Evolutionary conservation across 2,113 vertebrate species (phyloP), one percentile per base, ranked within the genome.

Genomic region (Tyrannus savana): DNA sequence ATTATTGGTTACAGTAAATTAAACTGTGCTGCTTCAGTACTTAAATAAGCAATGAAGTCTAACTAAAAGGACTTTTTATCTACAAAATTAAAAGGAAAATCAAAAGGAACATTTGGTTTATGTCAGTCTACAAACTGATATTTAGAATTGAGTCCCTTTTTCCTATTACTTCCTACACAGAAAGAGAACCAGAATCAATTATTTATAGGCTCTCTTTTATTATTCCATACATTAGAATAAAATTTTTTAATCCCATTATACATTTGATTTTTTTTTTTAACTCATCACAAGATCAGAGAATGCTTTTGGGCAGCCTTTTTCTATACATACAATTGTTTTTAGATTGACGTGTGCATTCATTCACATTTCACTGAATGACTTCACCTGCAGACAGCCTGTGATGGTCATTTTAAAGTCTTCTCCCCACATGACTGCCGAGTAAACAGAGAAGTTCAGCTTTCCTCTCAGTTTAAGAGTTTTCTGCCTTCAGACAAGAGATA

Each of bases 371-470:
- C 35, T 55, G 39, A 33, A 30, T 49, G 64, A 42, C 49, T 19
- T 84, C 31, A 67, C n/a, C 27, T 73, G 41, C 64, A 87, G n/a
- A 67, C 23, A 62, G 64, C 24, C 10, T 73, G 21, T 66, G 55
- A 13, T 49, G 19, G 17, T 37, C 52, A 68, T 90, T 95, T 95
- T 64, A 41, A 83, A 79, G 33, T 22, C 37, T 41, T 62, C 15
- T 77, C 33, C 24, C 23, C 19, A 50, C n/a, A 30, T 0, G 2
- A 46, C 39, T 71, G 27, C 19, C 35, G n/a, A 1, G 1, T n/a
- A 59, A 92, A 84, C 10, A 87, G 69, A 86, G 17, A 77, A n/a
- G 22, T 92, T 49, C 22, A 2, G 17, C 21, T 92, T 63, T 76
- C 16, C 31, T 30, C 72, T 83, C 14, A 41, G 23, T 92, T 74